Evolutionary conservation across 1,140 invertebrate species (phyloP).

Genomic region (Drosophila prosaltans): DNA sequence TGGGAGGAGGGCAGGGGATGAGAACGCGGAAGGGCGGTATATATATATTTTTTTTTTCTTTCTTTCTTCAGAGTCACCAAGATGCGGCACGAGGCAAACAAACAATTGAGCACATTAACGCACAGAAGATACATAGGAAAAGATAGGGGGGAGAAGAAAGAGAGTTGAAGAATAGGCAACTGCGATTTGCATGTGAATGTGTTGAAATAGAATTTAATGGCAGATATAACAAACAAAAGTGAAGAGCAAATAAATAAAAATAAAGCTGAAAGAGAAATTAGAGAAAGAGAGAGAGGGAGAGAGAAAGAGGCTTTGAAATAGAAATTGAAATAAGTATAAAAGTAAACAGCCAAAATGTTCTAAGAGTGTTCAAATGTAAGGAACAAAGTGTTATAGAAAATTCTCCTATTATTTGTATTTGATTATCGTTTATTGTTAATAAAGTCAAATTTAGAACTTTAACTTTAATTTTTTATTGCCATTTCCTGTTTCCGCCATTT

Average conservation of each 20-base stretch:
- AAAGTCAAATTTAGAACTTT: no score
- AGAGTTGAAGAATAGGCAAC: slow-evolving; percentile 6
- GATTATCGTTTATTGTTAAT: not conserved
- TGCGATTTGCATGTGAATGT: slow-evolving; percentile 75
- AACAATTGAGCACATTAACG: slow-evolving; percentile 80
- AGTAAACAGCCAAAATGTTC: not conserved
- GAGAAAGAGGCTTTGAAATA: slow-evolving; percentile 7
- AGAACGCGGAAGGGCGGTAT: not conserved
- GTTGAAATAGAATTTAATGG: slow-evolving; percentile 76
- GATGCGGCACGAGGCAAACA: slow-evolving; percentile 60
- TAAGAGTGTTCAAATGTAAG: not conserved
- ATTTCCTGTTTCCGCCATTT: not conserved
- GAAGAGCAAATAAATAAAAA: slow-evolving; percentile 72
- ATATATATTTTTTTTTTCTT: not conserved
- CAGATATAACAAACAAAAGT: slow-evolving; percentile 57
- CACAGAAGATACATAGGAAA: slow-evolving; percentile 45
- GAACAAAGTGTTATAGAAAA: not conserved
- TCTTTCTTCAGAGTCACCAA: not conserved
- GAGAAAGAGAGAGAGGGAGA: slow-evolving; percentile 2
- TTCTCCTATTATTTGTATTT: not conserved
- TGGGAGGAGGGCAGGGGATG: not conserved
- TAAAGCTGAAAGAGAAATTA: slow-evolving; percentile 51
- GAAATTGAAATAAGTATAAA: not conserved
- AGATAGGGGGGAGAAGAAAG: slow-evolving; percentile 14
- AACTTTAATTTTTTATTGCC: no score